phyloP scores from a whole-genome alignment of 2,888 invertebrate species.

The Cryptosula pallasiana region DNA sequence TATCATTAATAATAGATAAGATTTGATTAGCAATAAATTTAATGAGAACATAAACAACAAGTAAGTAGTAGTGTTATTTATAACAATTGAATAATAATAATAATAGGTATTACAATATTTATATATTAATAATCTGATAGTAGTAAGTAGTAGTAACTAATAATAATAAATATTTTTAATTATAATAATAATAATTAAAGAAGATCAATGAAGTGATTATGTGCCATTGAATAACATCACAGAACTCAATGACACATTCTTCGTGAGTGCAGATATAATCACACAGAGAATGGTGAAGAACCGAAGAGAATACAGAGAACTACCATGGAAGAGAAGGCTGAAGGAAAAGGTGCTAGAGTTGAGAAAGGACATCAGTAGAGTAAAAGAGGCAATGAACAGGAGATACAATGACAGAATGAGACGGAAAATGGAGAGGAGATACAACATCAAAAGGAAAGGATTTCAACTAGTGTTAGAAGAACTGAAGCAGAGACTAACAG shows the following conservation, averaged over 20 bases:
- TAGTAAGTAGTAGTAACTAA: no score
- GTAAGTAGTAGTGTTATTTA: no score
- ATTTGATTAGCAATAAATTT: no score
- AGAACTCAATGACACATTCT: slow-evolving; percentile 8
- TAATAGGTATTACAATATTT: no score
- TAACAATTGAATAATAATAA: no score
- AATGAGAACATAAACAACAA: no score
- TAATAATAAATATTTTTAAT: no score
- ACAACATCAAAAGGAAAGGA: slow-evolving; percentile 2
- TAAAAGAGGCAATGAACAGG: neutral
- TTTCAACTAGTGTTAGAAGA: neutral
- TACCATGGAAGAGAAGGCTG: neutral
- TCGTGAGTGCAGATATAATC: neutral
- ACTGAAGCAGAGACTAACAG: slow-evolving; percentile 19
- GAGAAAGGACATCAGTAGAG: neutral
- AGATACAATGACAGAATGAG: neutral
- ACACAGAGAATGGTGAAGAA: neutral
- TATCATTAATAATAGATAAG: no score
- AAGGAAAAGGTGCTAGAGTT: neutral
- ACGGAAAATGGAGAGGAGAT: neutral
- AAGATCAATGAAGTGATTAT: slow-evolving; percentile 3
- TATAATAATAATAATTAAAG: no score
- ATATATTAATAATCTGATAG: no score
- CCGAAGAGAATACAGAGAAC: neutral
- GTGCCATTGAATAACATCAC: neutral